Percentiles rank a stretch among this genome's conserved stretches.
These are phyloP conservation scores for Habrosyne pyritoides DNA, from an alignment of 2,888 invertebrate genomes.

Conservation along the genomic window DNA sequence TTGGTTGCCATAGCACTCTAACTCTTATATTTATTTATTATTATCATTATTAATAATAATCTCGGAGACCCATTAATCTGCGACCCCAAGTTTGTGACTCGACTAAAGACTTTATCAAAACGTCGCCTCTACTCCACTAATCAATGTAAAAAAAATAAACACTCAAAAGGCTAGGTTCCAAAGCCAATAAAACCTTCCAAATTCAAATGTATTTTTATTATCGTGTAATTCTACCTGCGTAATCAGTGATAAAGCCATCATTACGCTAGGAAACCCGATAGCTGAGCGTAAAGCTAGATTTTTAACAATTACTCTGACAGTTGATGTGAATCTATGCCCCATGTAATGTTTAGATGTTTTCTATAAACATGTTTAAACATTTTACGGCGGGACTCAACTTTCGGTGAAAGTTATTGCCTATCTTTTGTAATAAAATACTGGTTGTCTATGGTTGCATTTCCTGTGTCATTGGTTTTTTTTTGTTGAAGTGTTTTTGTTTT, in stretches of 20 bases:
- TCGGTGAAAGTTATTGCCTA: neutral
- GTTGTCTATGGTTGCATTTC: neutral
- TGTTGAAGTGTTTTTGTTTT: neutral
- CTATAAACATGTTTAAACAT: neutral
- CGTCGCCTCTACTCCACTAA: neutral
- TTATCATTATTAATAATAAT: too few relatives aligned
- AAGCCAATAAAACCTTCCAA: neutral
- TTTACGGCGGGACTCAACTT: neutral
- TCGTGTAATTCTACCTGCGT: neutral
- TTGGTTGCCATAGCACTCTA: too few relatives aligned
- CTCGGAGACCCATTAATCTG: too few relatives aligned
- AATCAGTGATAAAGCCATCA: slow-evolving; percentile 4
- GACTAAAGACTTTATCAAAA: neutral
- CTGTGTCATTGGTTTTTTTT: neutral
- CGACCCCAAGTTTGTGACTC: too few relatives aligned
- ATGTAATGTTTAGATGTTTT: neutral
- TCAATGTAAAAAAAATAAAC: neutral
- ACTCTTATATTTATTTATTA: too few relatives aligned
- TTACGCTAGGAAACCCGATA: neutral
- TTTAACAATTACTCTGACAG: neutral
- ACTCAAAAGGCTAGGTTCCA: neutral
- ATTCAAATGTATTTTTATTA: slow-evolving; percentile 1
- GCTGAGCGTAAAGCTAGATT: neutral
- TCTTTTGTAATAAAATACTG: neutral
- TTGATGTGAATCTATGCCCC: neutral